These are phyloP conservation scores for Gibbula magus DNA, from an alignment of 2,888 invertebrate genomes.

Conservation along the genomic window DNA sequence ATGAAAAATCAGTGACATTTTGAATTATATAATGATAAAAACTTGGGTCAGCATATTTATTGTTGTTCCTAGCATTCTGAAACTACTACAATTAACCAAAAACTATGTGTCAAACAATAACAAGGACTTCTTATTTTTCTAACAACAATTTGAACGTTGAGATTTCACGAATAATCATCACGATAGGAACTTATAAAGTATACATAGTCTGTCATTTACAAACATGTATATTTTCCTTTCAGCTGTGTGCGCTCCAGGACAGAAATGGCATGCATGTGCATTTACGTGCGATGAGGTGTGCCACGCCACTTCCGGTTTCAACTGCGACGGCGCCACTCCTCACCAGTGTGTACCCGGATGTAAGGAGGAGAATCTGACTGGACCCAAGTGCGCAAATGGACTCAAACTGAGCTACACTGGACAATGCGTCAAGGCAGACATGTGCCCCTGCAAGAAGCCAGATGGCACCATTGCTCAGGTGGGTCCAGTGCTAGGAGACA, in stretches of 20 bases:
- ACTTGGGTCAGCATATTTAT: too few species aligned
- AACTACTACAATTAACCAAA: too few species aligned
- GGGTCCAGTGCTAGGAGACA: conserved; percentile 36
- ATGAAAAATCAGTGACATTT: too few species aligned
- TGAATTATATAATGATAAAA: too few species aligned
- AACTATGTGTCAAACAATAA: too few species aligned
- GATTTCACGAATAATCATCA: too few species aligned
- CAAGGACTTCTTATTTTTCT: too few species aligned
- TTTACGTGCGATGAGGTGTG: conserved; percentile 85
- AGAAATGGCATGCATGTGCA: conserved; percentile 81
- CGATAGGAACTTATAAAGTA: too few species aligned
- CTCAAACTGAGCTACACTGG: conserved; percentile 79
- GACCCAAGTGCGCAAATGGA: conserved; percentile 51
- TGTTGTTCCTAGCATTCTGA: too few species aligned
- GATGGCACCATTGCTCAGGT: conserved; percentile 83
- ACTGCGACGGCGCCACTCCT: conserved; percentile 47
- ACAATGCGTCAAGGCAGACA: conserved; percentile 82
- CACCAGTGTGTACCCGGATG: conserved; percentile 73
- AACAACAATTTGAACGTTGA: too few species aligned
- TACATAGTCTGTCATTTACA: too few species aligned
- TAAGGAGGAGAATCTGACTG: conserved; percentile 38
- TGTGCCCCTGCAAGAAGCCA: conserved; percentile 85
- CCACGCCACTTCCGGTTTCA: conserved; percentile 65
- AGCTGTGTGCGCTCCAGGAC: conserved; percentile 67
- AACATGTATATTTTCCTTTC: neutral